Conservation (phyloP, 37 sponge, comb jelly and placozoan genomes). For the Chondrilla cf. caribensis region DNA sequence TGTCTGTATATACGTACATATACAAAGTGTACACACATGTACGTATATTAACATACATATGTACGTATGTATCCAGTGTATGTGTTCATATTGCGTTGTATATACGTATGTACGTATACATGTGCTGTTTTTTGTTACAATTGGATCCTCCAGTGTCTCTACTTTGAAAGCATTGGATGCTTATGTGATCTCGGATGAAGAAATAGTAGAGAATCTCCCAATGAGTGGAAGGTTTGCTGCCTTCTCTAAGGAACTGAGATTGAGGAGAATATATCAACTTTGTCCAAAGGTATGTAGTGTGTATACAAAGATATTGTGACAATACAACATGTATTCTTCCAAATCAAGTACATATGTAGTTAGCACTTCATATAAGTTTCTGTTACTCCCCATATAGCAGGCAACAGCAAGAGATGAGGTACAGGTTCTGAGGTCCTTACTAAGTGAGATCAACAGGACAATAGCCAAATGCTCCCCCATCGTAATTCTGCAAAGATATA, state of each 20-base stretch:
- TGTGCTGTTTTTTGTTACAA: neutral
- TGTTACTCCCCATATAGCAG: too few species aligned
- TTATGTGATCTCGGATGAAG: slow-evolving; percentile 80
- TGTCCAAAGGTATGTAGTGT: neutral
- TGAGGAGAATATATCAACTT: neutral
- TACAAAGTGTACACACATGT: neutral
- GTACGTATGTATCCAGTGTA: neutral
- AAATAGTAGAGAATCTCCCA: slow-evolving; percentile 72
- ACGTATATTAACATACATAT: too few species aligned
- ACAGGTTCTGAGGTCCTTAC: too few species aligned
- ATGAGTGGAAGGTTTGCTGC: slow-evolving; percentile 44
- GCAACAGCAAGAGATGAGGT: too few species aligned
- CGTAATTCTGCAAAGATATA: slow-evolving; percentile 67
- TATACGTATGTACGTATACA: neutral
- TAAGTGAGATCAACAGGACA: too few species aligned
- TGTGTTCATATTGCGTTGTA: neutral
- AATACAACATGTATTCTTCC: too few species aligned
- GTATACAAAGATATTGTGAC: too few species aligned
- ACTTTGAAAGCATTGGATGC: slow-evolving; percentile 72
- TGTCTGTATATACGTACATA: neutral
- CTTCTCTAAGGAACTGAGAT: slow-evolving; percentile 17
- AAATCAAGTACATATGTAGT: neutral
- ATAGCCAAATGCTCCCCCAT: slow-evolving; percentile 68
- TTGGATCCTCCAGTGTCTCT: slow-evolving; percentile 31
- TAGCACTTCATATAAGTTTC: too few species aligned